These are phyloP conservation scores for Grallaria varia DNA, from an alignment of 2,113 vertebrate genomes.

Conservation along the genomic window DNA sequence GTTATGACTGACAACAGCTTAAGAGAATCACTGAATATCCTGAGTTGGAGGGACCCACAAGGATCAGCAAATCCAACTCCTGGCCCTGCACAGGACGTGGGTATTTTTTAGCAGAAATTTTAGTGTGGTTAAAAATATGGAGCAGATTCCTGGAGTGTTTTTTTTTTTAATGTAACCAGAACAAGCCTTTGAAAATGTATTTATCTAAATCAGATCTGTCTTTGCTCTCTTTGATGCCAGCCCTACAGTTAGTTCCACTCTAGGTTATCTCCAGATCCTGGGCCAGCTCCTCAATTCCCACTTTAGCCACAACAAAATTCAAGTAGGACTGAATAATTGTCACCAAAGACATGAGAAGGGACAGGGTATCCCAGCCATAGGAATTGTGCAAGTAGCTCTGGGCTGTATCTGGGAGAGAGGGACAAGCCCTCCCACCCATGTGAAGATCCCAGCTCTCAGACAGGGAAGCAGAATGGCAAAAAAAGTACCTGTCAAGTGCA, in stretches of 20 bases:
- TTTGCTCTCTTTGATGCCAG: neutral
- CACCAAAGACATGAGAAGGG: accelerated
- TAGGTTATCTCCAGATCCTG: neutral
- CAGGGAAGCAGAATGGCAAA: neutral
- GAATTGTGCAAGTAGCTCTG: neutral
- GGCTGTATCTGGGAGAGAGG: neutral
- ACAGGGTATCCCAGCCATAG: accelerated
- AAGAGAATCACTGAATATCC: neutral
- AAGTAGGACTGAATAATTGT: neutral
- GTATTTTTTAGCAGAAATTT: neutral
- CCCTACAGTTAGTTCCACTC: neutral
- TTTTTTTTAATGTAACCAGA: neutral
- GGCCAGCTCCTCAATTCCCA: neutral
- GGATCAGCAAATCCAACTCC: neutral
- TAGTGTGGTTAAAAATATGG: neutral
- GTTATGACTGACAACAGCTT: neutral
- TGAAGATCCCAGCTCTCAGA: neutral
- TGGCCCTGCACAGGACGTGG: neutral
- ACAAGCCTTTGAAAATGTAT: neutral
- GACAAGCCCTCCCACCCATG: neutral
- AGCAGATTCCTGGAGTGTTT: neutral
- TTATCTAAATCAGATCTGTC: neutral
- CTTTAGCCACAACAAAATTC: neutral
- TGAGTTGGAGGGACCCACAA: neutral
- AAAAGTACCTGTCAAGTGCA: neutral